A percentile compares a stretch with the other conserved stretches of the same genome.
These are phyloP conservation scores for Neosilurus mollespiculum DNA, from an alignment of 2,797 vertebrate genomes.

Conservation along the genomic window DNA sequence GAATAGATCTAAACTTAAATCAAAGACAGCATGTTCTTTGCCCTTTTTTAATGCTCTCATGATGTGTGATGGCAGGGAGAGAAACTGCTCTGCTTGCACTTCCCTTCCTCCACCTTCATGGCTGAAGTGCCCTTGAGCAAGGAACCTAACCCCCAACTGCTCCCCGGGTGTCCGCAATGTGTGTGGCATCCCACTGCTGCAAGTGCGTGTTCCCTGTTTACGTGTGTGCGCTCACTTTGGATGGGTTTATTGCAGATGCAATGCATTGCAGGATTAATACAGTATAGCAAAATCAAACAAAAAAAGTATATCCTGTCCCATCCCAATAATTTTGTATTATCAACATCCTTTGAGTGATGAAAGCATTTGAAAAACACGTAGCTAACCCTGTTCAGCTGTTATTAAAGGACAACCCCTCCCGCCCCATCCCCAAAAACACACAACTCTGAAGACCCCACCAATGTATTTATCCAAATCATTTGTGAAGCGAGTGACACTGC, in stretches of 20 bases:
- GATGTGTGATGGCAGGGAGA: too few species aligned
- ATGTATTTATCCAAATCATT: constrained; percentile 32
- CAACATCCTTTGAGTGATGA: not conserved
- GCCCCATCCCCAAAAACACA: not conserved
- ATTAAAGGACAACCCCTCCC: not conserved
- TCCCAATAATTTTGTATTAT: not conserved
- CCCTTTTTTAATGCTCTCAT: not conserved
- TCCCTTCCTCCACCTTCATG: too few species aligned
- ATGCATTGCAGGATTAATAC: too few species aligned
- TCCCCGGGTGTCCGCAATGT: too few species aligned
- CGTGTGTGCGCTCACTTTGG: too few species aligned
- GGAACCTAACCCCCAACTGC: too few species aligned
- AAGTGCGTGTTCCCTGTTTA: too few species aligned
- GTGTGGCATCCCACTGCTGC: too few species aligned
- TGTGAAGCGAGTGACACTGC: constrained; percentile 4
- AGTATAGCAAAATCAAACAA: too few species aligned
- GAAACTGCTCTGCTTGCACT: too few species aligned
- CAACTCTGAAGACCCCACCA: not conserved
- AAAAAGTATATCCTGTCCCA: not conserved
- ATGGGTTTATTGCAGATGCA: too few species aligned
- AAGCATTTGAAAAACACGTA: not conserved
- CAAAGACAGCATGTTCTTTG: not conserved
- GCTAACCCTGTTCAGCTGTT: not conserved
- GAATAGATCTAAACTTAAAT: not conserved
- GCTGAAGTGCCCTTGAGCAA: too few species aligned